Evolutionary conservation across 2,797 vertebrate species (phyloP), one percentile per base, ranked within the genome.

Genomic region (Coluber constrictor): DNA sequence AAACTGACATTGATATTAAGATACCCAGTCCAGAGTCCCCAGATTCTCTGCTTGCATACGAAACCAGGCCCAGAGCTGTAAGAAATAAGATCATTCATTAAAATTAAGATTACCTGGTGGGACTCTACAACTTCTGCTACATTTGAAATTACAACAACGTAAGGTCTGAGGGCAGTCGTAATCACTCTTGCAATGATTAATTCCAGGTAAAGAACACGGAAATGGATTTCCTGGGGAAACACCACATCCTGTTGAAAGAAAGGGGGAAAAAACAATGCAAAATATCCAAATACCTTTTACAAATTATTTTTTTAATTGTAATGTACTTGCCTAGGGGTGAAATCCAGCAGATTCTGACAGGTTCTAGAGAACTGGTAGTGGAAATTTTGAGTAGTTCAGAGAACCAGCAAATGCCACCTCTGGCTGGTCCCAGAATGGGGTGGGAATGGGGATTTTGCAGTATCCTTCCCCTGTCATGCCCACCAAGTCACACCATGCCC

Each of bases 111-210:
- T 88, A 92, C 91, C 87, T 92, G 66, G 11, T 32, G 87, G 87
- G 11, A 10, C 0, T 79, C 55, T 51, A 70, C 91, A 92, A 70
- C 7, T 43, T n/a, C 27, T 79, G 66, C 63, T 55, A 79, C 91
- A 92, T 2, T 63, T 43, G 29, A 25, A 79, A 57, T 88, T 92
- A n/a, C 91, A 92, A 55, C 91, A 92, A 20, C 66, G 57, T 59
- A 79, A 37, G 54, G 51, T 89, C 23, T 4, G 87, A 51, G 91
- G 87, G 37, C 91, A 92, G 15, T 92, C 87, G 16, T 60, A 60
- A 56, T 92, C 25, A 32, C 11, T 79, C 55, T 66, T 92, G 66
- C 91, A 92, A 59, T 18, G 87, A 92, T 4, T 16, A 16, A 60
- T 32, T 92, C 86, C 87, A 51, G 91, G 91, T 20, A 89, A 23